Evolutionary conservation across 2,888 invertebrate genomes (phyloP).

Genomic region (Orthosia cruda): DNA sequence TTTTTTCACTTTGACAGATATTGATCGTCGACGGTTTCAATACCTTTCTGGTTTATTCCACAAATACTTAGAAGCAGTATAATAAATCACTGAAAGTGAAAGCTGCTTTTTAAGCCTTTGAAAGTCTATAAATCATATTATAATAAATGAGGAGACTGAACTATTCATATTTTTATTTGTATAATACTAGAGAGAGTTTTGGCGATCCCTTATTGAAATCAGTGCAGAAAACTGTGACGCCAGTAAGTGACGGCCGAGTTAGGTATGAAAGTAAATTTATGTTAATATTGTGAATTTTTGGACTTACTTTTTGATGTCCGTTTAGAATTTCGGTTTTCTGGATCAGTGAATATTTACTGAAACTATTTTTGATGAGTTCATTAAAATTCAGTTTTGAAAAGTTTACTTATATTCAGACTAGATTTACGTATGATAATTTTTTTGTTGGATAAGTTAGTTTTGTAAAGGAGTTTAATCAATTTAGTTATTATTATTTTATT

Average conservation of each 20-base stretch:
- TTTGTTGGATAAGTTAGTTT: not conserved
- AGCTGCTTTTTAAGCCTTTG: constrained; percentile 85
- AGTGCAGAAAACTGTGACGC: constrained; percentile 25
- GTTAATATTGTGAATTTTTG: constrained; percentile 12
- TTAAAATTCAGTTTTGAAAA: constrained; percentile 9
- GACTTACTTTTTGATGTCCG: not conserved
- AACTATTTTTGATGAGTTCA: constrained; percentile 6
- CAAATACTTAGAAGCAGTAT: constrained; percentile 84
- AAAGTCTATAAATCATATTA: constrained; percentile 85
- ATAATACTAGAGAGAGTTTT: constrained; percentile 39
- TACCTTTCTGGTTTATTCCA: constrained; percentile 86
- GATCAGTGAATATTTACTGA: constrained; percentile 11
- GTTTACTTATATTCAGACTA: not conserved
- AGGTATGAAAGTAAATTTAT: not conserved
- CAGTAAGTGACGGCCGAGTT: constrained; percentile 23
- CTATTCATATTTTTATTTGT: constrained; percentile 68
- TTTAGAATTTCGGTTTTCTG: constrained; percentile 21
- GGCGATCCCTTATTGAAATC: constrained; percentile 41
- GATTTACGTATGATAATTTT: not conserved
- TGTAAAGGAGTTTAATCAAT: not conserved
- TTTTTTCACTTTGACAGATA: constrained; percentile 88
- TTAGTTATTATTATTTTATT: no score
- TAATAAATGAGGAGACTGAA: constrained; percentile 79
- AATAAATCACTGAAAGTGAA: constrained; percentile 88
- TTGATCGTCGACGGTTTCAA: constrained; percentile 87